Base-by-base conservation (phyloP, 2,797 vertebrate species). In the Tokudaia muenninki region DNA sequence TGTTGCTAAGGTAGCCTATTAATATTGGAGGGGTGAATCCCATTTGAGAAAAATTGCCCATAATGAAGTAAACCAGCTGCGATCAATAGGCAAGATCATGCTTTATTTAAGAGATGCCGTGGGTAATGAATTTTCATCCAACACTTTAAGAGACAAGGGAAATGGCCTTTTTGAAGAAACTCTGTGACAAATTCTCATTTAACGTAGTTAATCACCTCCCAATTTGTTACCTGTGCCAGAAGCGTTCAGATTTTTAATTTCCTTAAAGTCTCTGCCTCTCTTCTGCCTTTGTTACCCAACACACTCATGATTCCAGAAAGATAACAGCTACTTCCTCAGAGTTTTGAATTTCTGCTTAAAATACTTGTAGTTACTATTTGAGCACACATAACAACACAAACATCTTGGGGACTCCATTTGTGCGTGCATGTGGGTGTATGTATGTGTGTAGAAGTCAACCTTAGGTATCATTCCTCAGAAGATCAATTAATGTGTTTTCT, bases 71-170 rank as follows among this genome's bases (percentile, higher is more conserved):
- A 91, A 93, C 61, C 74, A 92, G 63, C 21, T 75, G 74, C 86
- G 95, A 96, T 92, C 90, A 96, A 65, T 61, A 91, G 1, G 57
- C 63, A 24, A 47, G 96, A 74, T 75, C n/a, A 78, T 19, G 41
- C 91, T 95, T 96, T 84, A 84, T 74, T 50, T 77, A 96, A 80
- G 86, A 50, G 82, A 91, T 74, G 75, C 55, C 26, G 34, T 92
- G 37, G 41, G 75, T 91, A 91, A 97, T 95, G 59, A 91, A 96
- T 96, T 95, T 97, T 96, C 96, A 97, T 96, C 82, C 96, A 91
- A 86, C 91, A 83, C 21, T 78, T 96, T 47, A 80, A 89, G 63
- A 79, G 79, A 91, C 44, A 91, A 78, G 89, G 52, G 86, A 59
- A 92, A 93, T 37, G 87, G 57, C 37, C 44, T 90, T 55, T 78